These are phyloP conservation scores for Catharus bicknelli DNA, from an alignment of 2,113 vertebrate genomes.

Conservation along the genomic window DNA sequence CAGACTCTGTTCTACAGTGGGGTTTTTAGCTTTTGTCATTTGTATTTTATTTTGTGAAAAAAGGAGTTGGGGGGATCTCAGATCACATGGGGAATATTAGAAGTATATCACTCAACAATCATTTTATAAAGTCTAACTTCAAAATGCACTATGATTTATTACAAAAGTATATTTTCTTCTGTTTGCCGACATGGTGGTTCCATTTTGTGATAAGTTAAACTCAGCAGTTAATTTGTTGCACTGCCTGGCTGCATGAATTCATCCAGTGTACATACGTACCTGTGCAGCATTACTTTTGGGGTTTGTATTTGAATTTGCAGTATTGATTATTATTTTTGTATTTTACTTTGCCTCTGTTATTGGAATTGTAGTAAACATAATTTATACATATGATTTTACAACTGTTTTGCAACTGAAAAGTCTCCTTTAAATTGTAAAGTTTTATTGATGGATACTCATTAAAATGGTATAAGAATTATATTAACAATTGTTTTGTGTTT, in stretches of 20 bases:
- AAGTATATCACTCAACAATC: constrained; percentile 63
- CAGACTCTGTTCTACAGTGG: constrained; percentile 29
- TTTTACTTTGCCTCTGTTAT: constrained; percentile 71
- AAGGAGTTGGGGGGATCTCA: constrained; percentile 51
- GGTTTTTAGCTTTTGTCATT: constrained; percentile 50
- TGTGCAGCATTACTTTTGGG: constrained; percentile 66
- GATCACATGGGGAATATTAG: constrained; percentile 53
- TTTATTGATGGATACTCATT: constrained; percentile 71
- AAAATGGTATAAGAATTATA: constrained; percentile 73
- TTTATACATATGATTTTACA: constrained; percentile 73
- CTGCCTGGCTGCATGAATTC: constrained; percentile 66
- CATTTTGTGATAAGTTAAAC: constrained; percentile 67
- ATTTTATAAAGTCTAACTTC: constrained; percentile 66
- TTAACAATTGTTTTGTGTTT: constrained; percentile 72
- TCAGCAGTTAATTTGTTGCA: constrained; percentile 67
- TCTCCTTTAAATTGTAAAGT: constrained; percentile 70
- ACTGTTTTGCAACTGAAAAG: constrained; percentile 70
- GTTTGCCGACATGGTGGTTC: constrained; percentile 50
- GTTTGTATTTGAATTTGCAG: constrained; percentile 73
- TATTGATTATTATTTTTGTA: constrained; percentile 72
- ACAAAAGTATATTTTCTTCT: constrained; percentile 61
- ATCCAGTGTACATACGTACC: constrained; percentile 61
- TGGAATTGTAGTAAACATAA: constrained; percentile 69
- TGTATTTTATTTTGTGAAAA: constrained; percentile 56
- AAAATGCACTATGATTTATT: constrained; percentile 68